phyloP scores from a whole-genome alignment of 2,113 vertebrate species.

The Macrotis lagotis region DNA sequence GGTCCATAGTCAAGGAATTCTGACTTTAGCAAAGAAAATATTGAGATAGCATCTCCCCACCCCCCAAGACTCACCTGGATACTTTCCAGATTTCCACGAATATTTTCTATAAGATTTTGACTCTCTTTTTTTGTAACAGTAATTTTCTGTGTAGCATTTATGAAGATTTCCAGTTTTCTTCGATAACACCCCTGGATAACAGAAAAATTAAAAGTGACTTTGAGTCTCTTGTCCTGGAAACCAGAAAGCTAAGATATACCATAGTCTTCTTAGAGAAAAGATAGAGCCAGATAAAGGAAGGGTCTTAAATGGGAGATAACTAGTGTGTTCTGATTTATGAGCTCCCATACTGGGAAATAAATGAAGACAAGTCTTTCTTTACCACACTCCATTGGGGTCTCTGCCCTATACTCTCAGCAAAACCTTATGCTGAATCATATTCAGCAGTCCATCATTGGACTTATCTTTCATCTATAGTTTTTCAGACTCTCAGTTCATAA shows the following conservation, averaged over 20 bases:
- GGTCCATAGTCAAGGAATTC: too few species aligned
- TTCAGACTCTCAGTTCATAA: neutral
- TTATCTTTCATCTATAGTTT: neutral
- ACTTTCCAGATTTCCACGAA: neutral
- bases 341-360: neutral
- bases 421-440: neutral
- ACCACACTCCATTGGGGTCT: neutral
- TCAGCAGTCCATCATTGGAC: too few species aligned
- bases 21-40: neutral
- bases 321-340: neutral
- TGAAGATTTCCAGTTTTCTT: neutral
- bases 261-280: neutral
- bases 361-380: neutral
- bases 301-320: neutral
- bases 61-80: neutral
- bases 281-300: neutral
- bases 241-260: neutral
- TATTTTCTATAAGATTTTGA: too few species aligned
- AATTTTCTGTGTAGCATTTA: neutral
- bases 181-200: neutral
- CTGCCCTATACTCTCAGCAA: neutral
- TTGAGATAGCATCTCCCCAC: neutral
- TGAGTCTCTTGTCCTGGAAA: neutral
- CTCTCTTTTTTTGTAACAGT: accelerated
- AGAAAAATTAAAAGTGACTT: neutral